Evolutionary conservation across 2,113 vertebrate genomes (phyloP).

Genomic region (Danio rerio): DNA sequence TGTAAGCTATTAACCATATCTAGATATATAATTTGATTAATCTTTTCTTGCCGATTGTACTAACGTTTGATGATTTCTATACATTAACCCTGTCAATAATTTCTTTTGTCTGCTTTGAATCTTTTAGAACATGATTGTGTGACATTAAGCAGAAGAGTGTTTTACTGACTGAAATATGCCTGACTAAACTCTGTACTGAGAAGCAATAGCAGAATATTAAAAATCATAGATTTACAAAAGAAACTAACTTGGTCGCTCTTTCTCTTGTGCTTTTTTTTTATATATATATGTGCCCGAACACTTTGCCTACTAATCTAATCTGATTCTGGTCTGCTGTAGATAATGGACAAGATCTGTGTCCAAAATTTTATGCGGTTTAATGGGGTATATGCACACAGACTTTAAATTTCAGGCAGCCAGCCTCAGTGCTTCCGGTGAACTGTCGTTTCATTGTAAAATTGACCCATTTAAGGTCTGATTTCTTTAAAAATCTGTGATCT

Average conservation of each 20-base stretch:
- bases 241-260: conserved; percentile 83
- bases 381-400: no score
- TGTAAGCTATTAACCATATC: conserved; percentile 80
- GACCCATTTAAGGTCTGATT: no score
- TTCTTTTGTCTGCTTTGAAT: conserved; percentile 80
- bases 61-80: conserved; percentile 96
- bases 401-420: no score
- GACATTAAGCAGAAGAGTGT: conserved; percentile 66
- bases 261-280: conserved; percentile 76
- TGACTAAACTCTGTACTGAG: conserved; percentile 81
- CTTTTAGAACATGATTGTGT: conserved; percentile 80
- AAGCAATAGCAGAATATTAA: conserved; percentile 70
- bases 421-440: no score
- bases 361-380: neutral
- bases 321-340: conserved; percentile 71
- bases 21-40: conserved; percentile 82
- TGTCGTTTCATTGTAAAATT: no score
- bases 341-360: conserved; percentile 12
- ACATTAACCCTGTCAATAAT: conserved; percentile 91
- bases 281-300: conserved; percentile 80
- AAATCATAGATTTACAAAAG: conserved; percentile 85
- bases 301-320: conserved; percentile 87
- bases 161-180: conserved; percentile 82
- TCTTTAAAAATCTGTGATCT: no score
- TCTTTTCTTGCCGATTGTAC: conserved; percentile 96